phyloP scores from a whole-genome alignment of 2,797 vertebrate species.

The Eulemur albifrons region DNA sequence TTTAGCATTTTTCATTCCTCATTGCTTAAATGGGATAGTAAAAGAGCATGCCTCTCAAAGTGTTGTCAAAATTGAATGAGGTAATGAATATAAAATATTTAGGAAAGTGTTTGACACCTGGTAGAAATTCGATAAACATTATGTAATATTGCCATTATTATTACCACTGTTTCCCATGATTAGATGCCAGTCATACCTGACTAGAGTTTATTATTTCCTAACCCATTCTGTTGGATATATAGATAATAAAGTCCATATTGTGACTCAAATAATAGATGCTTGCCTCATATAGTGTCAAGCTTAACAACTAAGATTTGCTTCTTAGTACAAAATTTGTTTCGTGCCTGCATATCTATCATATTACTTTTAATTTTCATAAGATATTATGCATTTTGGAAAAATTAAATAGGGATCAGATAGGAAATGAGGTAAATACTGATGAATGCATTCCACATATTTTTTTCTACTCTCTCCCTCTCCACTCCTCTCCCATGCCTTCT shows the following conservation, averaged over 20 bases:
- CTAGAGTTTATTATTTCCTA: slow-evolving; percentile 17
- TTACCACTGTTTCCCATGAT: background rate
- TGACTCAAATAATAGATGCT: background rate
- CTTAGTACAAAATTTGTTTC: background rate
- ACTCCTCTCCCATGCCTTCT: background rate
- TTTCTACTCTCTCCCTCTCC: background rate
- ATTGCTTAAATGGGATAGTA: background rate
- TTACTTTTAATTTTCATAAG: background rate
- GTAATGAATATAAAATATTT: slow-evolving; percentile 21
- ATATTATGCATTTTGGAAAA: background rate
- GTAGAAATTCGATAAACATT: background rate
- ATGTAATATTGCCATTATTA: background rate
- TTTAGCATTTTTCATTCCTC: slow-evolving; percentile 27
- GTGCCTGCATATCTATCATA: background rate
- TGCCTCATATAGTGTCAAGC: background rate
- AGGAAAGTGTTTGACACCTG: background rate
- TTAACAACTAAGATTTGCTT: slow-evolving; percentile 37
- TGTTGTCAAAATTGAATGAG: background rate
- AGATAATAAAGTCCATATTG: background rate
- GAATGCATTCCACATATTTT: background rate
- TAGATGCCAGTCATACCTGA: background rate
- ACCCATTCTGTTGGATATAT: background rate
- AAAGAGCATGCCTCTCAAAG: background rate
- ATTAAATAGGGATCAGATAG: background rate
- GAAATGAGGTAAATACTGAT: slow-evolving; percentile 1